These are phyloP conservation scores for Acanthurus leucopareius DNA, from an alignment of 2,797 vertebrate species.

Conservation along the genomic window DNA sequence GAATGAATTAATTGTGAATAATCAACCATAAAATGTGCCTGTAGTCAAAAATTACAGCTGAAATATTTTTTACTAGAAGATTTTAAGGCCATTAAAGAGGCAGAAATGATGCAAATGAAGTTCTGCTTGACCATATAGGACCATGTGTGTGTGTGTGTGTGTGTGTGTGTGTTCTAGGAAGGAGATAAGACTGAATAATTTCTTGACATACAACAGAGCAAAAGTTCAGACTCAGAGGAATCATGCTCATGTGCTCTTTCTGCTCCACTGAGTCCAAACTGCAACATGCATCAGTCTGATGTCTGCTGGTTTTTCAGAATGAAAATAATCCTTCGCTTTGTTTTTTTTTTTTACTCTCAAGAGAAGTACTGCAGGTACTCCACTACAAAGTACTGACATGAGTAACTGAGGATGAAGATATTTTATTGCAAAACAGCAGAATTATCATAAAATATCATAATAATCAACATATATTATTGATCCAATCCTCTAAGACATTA, in stretches of 20 bases:
- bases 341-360: not conserved
- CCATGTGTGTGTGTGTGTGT: not conserved
- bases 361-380: not conserved
- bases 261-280: constrained; percentile 60
- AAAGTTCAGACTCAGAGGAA: constrained; percentile 55
- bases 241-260: constrained; percentile 70
- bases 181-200: constrained; percentile 39
- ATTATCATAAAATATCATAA: not conserved
- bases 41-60: no score
- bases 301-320: constrained; percentile 24
- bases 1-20: not conserved
- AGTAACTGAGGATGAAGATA: not conserved
- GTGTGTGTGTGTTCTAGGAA: constrained; percentile 43
- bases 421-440: not conserved
- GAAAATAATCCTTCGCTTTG: constrained; percentile 49
- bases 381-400: not conserved
- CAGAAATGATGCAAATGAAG: not conserved
- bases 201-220: constrained; percentile 10
- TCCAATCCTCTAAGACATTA: no score
- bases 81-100: not conserved
- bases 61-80: not conserved
- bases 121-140: not conserved
- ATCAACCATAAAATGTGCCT: not conserved
- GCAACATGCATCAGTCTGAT: constrained; percentile 22
- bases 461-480: not conserved